These are phyloP conservation scores for Cinclus mexicanus DNA, from an alignment of 2,113 vertebrate species.

Conservation along the genomic window DNA sequence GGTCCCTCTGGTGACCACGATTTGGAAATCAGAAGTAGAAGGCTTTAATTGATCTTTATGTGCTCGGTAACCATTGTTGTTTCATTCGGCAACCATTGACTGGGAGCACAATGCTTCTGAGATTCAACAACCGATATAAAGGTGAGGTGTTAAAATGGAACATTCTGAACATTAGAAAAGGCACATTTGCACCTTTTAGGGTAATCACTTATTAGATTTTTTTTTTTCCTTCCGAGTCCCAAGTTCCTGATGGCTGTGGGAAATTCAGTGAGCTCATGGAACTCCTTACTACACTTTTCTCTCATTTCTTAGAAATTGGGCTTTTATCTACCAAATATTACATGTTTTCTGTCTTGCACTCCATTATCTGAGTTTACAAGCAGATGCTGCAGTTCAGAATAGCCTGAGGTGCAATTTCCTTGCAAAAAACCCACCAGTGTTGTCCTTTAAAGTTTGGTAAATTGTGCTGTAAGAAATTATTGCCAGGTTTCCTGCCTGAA, in stretches of 20 bases:
- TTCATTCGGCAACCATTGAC: neutral
- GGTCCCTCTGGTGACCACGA: accelerated
- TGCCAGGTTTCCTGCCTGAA: neutral
- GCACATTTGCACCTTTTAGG: neutral
- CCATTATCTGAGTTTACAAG: neutral
- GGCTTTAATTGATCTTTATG: neutral
- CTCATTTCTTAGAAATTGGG: neutral
- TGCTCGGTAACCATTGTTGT: neutral
- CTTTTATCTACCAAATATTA: neutral
- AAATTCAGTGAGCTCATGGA: neutral
- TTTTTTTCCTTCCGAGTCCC: neutral
- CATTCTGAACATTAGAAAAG: neutral
- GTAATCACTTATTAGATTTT: neutral
- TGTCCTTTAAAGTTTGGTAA: constrained; percentile 24
- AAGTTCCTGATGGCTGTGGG: neutral
- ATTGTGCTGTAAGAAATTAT: neutral
- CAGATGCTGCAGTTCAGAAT: neutral
- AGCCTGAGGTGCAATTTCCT: neutral
- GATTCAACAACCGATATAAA: neutral
- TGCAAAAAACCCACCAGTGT: neutral
- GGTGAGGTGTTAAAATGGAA: neutral
- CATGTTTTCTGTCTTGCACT: neutral
- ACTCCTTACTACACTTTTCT: neutral
- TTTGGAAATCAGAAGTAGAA: neutral
- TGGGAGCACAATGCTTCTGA: neutral